Conservation (phyloP, 23 tunicate genomes). For the Trididemnum nubilum region DNA sequence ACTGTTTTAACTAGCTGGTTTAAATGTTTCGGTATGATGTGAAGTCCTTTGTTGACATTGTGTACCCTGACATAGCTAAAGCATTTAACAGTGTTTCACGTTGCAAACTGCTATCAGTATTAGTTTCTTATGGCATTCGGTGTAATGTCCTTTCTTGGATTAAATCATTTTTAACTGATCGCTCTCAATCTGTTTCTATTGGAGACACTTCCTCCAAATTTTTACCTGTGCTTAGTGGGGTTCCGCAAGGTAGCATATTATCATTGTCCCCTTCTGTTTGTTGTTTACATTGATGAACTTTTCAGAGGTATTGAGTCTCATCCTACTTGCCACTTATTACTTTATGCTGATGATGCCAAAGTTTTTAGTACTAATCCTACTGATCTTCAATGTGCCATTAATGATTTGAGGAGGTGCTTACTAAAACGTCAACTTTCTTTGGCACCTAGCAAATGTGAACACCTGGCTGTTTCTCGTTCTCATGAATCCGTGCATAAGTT, state of each 20-base stretch:
- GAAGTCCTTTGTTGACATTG: not conserved
- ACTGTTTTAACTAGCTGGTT: not conserved
- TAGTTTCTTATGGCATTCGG: not conserved
- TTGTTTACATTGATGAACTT: not conserved
- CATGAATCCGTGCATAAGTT: not conserved
- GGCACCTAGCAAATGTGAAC: not conserved
- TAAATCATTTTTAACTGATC: not conserved
- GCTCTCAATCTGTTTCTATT: not conserved
- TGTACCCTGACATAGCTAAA: not conserved
- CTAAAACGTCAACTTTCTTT: not conserved
- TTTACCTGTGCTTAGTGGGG: not conserved
- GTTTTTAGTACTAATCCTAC: not conserved
- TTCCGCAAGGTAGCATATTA: not conserved
- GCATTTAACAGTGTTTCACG: not conserved
- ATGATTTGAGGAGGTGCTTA: not conserved
- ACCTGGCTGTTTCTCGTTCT: not conserved
- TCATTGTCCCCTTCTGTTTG: not conserved
- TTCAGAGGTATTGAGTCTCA: not conserved
- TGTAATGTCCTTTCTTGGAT: not conserved
- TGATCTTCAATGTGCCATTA: not conserved
- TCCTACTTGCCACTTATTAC: not conserved
- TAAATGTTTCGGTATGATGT: not conserved
- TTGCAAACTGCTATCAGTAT: not conserved
- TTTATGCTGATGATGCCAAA: not conserved
- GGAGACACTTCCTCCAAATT: not conserved